Base-by-base conservation (phyloP, 2,888 invertebrate species). In the Chloroclystis v-ata region DNA sequence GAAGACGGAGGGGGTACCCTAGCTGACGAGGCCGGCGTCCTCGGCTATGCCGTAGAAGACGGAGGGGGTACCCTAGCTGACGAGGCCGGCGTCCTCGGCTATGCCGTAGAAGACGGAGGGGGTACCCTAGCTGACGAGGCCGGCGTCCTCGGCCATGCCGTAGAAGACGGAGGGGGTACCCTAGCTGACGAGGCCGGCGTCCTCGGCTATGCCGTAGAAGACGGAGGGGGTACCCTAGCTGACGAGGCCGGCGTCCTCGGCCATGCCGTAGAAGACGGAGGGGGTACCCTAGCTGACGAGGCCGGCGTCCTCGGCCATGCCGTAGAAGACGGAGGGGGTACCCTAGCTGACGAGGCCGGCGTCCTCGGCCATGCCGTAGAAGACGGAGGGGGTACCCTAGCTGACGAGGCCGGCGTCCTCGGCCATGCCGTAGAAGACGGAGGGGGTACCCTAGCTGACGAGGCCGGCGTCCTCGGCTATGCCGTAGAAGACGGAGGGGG, bases 401-500 rank as follows among this genome's bases (percentile, higher is more conserved):
- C 47, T 89, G 89, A 4, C 84, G 82, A 0, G 96, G 96, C 5
- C 94, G 89, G 94, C 94, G 70, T 92, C 96, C 80, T 96, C 96
- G 1, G 90, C 89, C 10, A 96, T 95, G 65, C 92, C 89, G 70
- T 93, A 92, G 85, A 96, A 96, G 54, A 75, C 67, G 24, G 73
- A 74, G 61, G 63, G 69, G 44, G 65, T 68, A 47, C 71, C 70
- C 26, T 67, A 96, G 87, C 47, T 89, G 89, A 4, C 84, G 82
- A 0, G 96, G 96, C n/a, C 5, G 94, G 89, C 61, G 94, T 95
- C 95, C 76, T 94, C 94, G 6, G 95, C 95, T 95, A 96, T 95
- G 65, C 92, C 89, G 70, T 93, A 92, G 85, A 96, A 96, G 54
- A 75, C 67, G 24, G 73, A 74, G 61, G 63, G 69, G 44, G 65